Percentiles rank a stretch among this genome's conserved stretches.
These are phyloP conservation scores for Ormyrus labotus DNA, from an alignment of 2,888 invertebrate species.

Conservation along the genomic window DNA sequence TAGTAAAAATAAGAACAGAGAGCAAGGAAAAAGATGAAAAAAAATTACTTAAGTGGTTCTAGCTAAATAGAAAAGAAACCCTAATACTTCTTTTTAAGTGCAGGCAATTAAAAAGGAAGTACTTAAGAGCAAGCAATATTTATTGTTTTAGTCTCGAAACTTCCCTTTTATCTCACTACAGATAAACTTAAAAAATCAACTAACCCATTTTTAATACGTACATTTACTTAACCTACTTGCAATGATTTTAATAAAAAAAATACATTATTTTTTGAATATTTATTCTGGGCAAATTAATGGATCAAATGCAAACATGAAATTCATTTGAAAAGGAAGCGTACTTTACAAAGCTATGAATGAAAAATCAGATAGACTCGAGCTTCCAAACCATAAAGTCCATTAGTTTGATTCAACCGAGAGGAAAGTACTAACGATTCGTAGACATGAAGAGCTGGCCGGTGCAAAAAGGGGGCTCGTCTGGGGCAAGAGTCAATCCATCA, in stretches of 20 bases:
- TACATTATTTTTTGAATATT: too few species aligned
- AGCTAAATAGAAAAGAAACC: constrained; percentile 24
- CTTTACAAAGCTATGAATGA: not conserved
- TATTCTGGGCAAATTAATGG: too few species aligned
- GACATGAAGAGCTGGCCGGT: not conserved
- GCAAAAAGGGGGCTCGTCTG: not conserved
- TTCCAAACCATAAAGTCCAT: constrained; percentile 9
- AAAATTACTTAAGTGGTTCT: constrained; percentile 26
- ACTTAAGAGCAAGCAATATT: constrained; percentile 35
- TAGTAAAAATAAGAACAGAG: not conserved
- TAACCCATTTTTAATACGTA: not conserved
- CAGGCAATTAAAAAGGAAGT: constrained; percentile 43
- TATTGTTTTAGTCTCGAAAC: constrained; percentile 25
- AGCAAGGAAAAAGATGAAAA: constrained; percentile 1
- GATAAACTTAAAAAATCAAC: constrained; percentile 34
- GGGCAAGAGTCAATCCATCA: constrained; percentile 17
- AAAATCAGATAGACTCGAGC: constrained; percentile 9
- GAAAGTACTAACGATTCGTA: constrained; percentile 1
- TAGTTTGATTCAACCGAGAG: constrained; percentile 1
- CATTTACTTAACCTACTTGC: too few species aligned
- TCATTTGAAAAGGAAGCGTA: not conserved
- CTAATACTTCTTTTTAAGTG: constrained; percentile 40
- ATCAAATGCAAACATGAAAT: not conserved
- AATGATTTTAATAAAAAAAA: too few species aligned
- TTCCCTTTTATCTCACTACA: constrained; percentile 29